Conservation (phyloP, 2,888 invertebrate species). For the Lasioglossum oenotherae region DNA sequence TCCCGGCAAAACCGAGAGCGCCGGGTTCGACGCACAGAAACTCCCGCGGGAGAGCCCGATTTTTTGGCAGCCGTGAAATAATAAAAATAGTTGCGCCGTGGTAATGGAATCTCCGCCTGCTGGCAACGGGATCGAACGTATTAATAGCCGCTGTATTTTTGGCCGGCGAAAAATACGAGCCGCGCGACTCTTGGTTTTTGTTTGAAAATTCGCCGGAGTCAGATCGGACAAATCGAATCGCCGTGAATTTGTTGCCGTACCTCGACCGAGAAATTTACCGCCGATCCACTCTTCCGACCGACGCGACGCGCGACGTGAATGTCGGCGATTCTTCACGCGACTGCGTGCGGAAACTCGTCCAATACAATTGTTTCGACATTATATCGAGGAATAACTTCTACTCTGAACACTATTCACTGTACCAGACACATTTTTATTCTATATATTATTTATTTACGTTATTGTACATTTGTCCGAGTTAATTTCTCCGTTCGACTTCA, state of each 20-base stretch:
- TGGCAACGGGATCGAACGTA: conserved; percentile 35
- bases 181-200: conserved; percentile 30
- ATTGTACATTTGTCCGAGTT: too few relatives aligned
- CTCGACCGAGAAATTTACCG: neutral
- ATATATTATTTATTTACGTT: too few relatives aligned
- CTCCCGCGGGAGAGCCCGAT: conserved; percentile 11
- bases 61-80: conserved; percentile 45
- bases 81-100: conserved; percentile 47
- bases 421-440: too few relatives aligned
- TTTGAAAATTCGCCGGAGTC: neutral
- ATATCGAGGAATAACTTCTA: neutral
- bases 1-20: neutral
- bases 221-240: conserved; percentile 13
- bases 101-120: conserved; percentile 47
- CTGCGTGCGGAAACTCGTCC: neutral
- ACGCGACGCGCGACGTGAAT: neutral
- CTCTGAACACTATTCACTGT: neutral
- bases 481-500: too few relatives aligned
- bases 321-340: neutral
- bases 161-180: conserved; percentile 33
- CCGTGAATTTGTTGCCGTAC: neutral
- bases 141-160: conserved; percentile 49
- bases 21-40: conserved; percentile 9
- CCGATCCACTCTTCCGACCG: neutral
- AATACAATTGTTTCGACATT: neutral